Evolutionary conservation across 92 coral and sea anemone genomes (phyloP).

Genomic region (Virgularia gustaviana): DNA sequence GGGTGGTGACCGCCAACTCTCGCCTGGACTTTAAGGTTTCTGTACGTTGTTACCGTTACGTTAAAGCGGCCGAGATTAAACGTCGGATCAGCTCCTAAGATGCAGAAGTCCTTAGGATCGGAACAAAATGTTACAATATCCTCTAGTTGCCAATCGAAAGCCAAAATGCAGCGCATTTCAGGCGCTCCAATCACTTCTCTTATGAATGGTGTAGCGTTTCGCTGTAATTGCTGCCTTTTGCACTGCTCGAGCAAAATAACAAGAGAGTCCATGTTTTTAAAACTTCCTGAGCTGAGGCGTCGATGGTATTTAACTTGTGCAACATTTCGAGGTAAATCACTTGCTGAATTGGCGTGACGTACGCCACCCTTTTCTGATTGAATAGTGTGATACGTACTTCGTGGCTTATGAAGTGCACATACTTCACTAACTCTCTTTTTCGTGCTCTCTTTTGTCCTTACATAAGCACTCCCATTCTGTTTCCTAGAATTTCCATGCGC

Average conservation of each 20-base stretch:
- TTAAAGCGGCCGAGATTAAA: constrained; percentile 55
- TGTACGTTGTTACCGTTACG: constrained; percentile 51
- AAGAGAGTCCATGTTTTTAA: neutral
- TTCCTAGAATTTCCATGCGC: constrained; percentile 30
- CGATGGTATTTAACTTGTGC: neutral
- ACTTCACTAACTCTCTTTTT: constrained; percentile 13
- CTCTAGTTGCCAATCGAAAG: constrained; percentile 45
- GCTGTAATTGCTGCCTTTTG: neutral
- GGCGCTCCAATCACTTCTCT: constrained; percentile 57
- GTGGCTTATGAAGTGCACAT: neutral
- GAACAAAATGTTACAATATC: constrained; percentile 49
- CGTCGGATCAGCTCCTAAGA: constrained; percentile 54
- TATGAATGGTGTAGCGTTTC: neutral
- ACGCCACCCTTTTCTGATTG: neutral
- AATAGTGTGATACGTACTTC: neutral
- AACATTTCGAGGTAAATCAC: neutral
- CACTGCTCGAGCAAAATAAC: constrained; percentile 2
- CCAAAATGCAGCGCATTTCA: constrained; percentile 53
- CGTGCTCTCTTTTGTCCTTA: constrained; percentile 41
- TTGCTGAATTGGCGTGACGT: neutral
- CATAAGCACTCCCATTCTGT: constrained; percentile 2
- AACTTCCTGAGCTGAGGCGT: neutral
- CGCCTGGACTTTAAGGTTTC: constrained; percentile 24
- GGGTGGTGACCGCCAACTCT: constrained; percentile 49
- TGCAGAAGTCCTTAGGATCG: constrained; percentile 35